A percentile compares a stretch with the other conserved stretches of the same genome.
These are phyloP conservation scores for Drosophila subpulchrella DNA, from an alignment of 1,140 invertebrate genomes.

Conservation along the genomic window DNA sequence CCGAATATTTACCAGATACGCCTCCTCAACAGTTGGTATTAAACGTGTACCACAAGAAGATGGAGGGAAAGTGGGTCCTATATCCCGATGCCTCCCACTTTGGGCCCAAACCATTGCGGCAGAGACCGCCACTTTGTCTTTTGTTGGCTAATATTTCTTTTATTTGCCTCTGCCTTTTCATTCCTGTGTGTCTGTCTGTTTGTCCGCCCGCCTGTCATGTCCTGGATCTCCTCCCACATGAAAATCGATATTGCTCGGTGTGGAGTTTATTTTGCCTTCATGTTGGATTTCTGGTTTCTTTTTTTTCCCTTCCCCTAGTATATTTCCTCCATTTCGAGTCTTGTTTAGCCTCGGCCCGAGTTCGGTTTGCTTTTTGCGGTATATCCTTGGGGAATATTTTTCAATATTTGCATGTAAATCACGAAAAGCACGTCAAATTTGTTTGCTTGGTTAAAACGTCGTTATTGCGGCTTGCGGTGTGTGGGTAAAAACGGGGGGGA, in stretches of 20 bases:
- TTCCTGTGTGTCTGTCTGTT: conserved; percentile 29
- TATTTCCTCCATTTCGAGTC: conserved; percentile 41
- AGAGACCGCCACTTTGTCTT: conserved; percentile 73
- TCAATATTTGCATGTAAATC: conserved; percentile 84
- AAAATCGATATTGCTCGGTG: conserved; percentile 78
- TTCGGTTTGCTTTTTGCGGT: conserved; percentile 73
- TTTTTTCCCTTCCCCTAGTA: conserved; percentile 8
- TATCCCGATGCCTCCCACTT: neutral
- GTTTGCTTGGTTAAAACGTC: conserved; percentile 81
- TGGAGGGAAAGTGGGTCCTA: neutral
- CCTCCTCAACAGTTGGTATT: neutral
- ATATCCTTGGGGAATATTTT: conserved; percentile 83
- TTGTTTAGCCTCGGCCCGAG: conserved; percentile 54
- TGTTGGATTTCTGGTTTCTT: conserved; percentile 17
- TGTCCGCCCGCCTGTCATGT: conserved; percentile 39
- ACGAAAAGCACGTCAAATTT: conserved; percentile 84
- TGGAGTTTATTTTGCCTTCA: conserved; percentile 50
- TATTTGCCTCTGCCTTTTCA: conserved; percentile 63
- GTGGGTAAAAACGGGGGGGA: conserved; percentile 20
- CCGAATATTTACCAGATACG: no score
- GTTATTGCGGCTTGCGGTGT: conserved; percentile 73
- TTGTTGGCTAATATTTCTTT: conserved; percentile 80
- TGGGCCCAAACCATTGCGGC: neutral
- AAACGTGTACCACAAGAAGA: neutral
- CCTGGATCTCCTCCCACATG: conserved; percentile 49